Evolutionary conservation across 2,888 invertebrate genomes (phyloP).

Genomic region (Epinotia ramella): DNA sequence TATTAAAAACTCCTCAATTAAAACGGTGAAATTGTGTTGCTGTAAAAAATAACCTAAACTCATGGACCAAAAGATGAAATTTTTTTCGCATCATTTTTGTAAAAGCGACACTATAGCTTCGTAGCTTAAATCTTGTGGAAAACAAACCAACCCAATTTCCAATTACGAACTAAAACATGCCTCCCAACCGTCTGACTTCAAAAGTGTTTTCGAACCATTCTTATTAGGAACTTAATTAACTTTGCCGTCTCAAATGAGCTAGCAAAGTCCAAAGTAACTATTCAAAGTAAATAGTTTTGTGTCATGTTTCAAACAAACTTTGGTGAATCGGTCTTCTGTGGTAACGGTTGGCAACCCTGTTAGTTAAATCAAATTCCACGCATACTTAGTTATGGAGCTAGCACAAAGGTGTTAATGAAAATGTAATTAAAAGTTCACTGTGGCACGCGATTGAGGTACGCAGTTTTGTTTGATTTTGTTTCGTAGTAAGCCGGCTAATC

Average conservation of each 20-base stretch:
- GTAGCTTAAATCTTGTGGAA: neutral
- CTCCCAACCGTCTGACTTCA: constrained; percentile 34
- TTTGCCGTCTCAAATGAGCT: constrained; percentile 66
- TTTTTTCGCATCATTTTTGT: too few species aligned
- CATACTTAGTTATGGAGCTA: constrained; percentile 4
- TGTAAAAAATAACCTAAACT: too few species aligned
- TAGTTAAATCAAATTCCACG: constrained; percentile 32
- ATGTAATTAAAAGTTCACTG: neutral
- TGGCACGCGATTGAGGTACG: too few species aligned
- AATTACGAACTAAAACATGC: constrained; percentile 20
- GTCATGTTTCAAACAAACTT: constrained; percentile 54
- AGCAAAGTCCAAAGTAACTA: constrained; percentile 63
- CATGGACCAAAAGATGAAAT: too few species aligned
- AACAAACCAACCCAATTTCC: neutral
- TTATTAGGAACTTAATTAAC: constrained; percentile 68
- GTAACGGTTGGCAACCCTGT: constrained; percentile 21
- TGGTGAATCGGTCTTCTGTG: constrained; percentile 35
- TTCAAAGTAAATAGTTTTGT: constrained; percentile 63
- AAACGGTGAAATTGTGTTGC: too few species aligned
- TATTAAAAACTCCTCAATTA: too few species aligned
- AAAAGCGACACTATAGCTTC: too few species aligned
- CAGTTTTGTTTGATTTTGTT: neutral
- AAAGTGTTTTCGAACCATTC: constrained; percentile 52
- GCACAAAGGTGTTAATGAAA: neutral
- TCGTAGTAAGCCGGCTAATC: too few species aligned